Conservation (phyloP, 2,888 invertebrate species). For the Punctoribates punctum region DNA sequence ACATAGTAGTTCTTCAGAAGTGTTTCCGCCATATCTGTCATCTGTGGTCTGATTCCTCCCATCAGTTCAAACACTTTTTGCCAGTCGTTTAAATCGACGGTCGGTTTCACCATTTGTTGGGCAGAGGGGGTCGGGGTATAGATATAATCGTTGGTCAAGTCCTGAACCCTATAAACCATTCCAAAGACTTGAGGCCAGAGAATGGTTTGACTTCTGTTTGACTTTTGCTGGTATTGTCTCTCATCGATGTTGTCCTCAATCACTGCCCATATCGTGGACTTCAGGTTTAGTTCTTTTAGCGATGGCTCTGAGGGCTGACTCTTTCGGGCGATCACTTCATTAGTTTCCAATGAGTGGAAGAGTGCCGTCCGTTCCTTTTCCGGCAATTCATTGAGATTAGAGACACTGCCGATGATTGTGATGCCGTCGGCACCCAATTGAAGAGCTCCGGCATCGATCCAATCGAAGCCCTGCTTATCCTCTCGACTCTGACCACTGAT, state of each 20-base stretch:
- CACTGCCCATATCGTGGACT: slow-evolving; percentile 29
- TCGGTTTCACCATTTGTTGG: too few relatives aligned
- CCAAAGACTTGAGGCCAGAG: slow-evolving; percentile 15
- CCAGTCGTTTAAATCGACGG: not conserved
- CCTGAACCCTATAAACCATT: slow-evolving; percentile 22
- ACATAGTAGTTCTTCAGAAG: slow-evolving; percentile 25
- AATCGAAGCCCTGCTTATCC: not conserved
- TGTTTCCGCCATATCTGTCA: not conserved
- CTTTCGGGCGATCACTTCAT: slow-evolving; percentile 29
- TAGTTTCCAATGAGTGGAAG: slow-evolving; percentile 23
- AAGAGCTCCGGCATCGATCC: slow-evolving; percentile 28
- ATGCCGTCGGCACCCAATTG: slow-evolving; percentile 40
- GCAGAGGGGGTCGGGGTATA: not conserved
- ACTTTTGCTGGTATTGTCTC: not conserved
- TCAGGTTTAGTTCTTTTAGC: not conserved
- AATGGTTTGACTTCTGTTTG: slow-evolving; percentile 25
- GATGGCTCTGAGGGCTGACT: not conserved
- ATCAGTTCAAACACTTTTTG: not conserved
- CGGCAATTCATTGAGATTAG: slow-evolving; percentile 26
- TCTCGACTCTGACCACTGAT: not conserved
- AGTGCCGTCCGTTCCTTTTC: slow-evolving; percentile 6
- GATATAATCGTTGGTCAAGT: not conserved
- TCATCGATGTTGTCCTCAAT: slow-evolving; percentile 17
- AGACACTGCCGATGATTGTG: slow-evolving; percentile 13
- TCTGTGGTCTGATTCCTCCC: not conserved